Base-by-base conservation (phyloP, 2,888 invertebrate species). In the Hartigia nigra region DNA sequence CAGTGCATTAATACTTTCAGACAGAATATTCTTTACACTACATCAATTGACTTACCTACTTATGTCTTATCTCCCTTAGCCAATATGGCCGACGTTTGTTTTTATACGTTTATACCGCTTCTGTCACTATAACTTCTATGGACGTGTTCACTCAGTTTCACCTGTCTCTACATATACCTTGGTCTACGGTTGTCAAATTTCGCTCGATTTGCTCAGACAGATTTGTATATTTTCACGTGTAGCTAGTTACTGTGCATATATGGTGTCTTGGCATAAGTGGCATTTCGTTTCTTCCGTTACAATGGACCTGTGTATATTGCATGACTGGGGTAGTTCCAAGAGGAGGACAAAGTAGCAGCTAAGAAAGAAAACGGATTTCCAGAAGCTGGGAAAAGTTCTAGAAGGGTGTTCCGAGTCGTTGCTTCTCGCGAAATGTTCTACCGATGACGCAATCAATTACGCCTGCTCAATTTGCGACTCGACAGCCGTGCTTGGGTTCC, bases 381-480 rank as follows among this genome's bases (percentile, higher is more conserved):
- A 55, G 23, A 55, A 55, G 23, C 55, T 55, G 23, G 55, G 23
- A 55, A 55, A 55, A 23, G 23, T 55, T 55, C 55, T 9, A 55
- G 55, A 55, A 55, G 74, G 39, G 74, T 74, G 75, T 75, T 78
- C 75, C 75, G 74, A 78, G 78, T 78, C 78, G 78, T 75, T 78
- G 74, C 74, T 70, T 35, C 75, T 75, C 74, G 75, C 14, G 75
- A 31, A 74, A 75, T 31, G 75, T 23, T 55, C 55, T 75, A 78
- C 74, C 74, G 75, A 78, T 78, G 78, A 78, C 35, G 78, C 74
- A 70, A 78, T 78, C 78, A 78, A 78, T 78, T 78, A 75, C 78
- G 35, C 75, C 78, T 75, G 78, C 78, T 78, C 75, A 78, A 78
- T 75, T 78, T 78, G 70, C 78, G 74, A 69, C 78, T 74, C 74